A percentile compares a stretch with the other conserved stretches of the same genome.
These are phyloP conservation scores for Ditula angustiorana DNA, from an alignment of 2,888 invertebrate species.

Conservation along the genomic window DNA sequence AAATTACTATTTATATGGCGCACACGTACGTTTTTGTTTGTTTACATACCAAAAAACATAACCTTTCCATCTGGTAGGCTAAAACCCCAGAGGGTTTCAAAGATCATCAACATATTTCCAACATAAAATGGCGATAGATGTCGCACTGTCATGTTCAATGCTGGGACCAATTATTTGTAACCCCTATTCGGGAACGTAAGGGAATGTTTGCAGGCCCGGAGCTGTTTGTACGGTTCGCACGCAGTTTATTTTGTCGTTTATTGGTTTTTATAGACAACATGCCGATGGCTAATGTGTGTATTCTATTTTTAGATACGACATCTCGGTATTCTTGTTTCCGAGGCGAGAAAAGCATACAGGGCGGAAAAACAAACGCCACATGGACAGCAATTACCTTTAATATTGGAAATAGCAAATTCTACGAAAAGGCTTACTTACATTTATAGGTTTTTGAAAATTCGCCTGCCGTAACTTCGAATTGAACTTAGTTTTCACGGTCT, in stretches of 20 bases:
- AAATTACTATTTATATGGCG: no score
- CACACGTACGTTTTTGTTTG: no score
- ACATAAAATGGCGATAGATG: neutral
- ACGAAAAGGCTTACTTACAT: no score
- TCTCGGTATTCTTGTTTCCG: neutral
- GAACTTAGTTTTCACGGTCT: no score
- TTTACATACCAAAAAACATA: no score
- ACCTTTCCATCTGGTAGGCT: no score
- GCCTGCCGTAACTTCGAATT: no score
- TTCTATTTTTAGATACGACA: slow-evolving; percentile 28
- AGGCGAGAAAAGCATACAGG: neutral
- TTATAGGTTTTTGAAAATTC: no score
- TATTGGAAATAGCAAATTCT: no score
- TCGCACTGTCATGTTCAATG: neutral
- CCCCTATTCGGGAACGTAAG: neutral
- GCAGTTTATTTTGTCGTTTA: slow-evolving; percentile 31
- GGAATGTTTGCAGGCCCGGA: slow-evolving; percentile 8
- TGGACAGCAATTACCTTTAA: no score
- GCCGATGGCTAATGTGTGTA: slow-evolving; percentile 21
- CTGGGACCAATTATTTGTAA: neutral
- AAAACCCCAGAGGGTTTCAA: no score
- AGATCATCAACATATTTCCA: neutral
- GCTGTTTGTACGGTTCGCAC: slow-evolving; percentile 11
- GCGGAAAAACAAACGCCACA: no score
- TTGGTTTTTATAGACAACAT: slow-evolving; percentile 37